Evolutionary conservation across 37 sponge, comb jelly and placozoan species (phyloP).

Genomic region (Oopsacas minuta): DNA sequence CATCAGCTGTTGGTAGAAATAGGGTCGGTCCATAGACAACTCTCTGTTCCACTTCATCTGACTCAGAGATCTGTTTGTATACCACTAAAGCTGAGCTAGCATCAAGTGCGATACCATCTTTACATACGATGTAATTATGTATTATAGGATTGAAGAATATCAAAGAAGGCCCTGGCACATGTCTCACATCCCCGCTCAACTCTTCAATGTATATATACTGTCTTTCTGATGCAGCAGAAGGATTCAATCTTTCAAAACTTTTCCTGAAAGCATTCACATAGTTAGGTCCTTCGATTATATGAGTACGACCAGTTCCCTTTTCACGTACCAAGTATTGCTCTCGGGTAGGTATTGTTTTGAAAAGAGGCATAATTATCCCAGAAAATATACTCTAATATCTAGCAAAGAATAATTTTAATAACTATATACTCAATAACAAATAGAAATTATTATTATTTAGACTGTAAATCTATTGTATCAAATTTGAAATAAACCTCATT

Average conservation of each 20-base stretch:
- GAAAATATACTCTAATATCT: background rate
- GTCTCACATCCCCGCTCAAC: background rate
- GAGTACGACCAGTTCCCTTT: background rate
- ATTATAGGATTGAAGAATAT: slow-evolving; percentile 43
- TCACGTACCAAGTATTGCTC: background rate
- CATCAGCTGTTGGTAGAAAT: slow-evolving; percentile 61
- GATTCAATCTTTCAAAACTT: background rate
- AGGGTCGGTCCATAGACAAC: slow-evolving; percentile 64
- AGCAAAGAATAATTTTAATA: background rate
- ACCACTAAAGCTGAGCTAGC: slow-evolving; percentile 79
- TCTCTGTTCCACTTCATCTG: slow-evolving; percentile 36
- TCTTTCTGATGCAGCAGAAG: background rate
- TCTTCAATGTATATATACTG: background rate
- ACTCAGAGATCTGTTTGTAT: slow-evolving; percentile 40
- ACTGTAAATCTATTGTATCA: background rate
- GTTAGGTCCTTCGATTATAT: background rate
- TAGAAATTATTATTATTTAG: background rate
- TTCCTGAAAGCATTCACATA: background rate
- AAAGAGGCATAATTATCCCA: background rate
- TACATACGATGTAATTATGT: slow-evolving; percentile 26
- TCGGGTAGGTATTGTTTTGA: background rate
- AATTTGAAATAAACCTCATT: background rate
- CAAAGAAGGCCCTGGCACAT: slow-evolving; percentile 38
- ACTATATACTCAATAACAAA: background rate
- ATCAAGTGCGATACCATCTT: slow-evolving; percentile 48